A percentile compares a stretch with the other conserved stretches of the same genome.
Conservation (phyloP, 2,888 invertebrate genomes). For the Rhopalosiphum nymphaeae region DNA sequence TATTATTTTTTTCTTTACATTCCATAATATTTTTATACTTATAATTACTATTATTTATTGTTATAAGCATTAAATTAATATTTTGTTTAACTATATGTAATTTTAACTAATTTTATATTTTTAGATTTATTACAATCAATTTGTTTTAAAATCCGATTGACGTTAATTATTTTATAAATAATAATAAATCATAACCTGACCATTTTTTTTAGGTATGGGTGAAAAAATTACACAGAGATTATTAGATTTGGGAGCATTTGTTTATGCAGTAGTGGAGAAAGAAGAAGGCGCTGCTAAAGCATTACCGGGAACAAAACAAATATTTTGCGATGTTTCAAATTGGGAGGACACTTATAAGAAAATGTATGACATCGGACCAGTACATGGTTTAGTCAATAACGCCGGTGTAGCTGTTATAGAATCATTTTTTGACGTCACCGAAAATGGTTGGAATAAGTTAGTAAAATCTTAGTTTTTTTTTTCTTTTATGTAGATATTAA, state of each 20-base stretch:
- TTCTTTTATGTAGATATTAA: neutral
- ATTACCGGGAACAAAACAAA: slow-evolving; percentile 76
- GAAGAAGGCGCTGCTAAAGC: slow-evolving; percentile 76
- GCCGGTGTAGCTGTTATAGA: slow-evolving; percentile 82
- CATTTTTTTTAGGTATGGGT: slow-evolving; percentile 26
- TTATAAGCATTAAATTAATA: neutral
- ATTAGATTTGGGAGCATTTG: neutral
- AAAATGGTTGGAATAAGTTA: slow-evolving; percentile 80
- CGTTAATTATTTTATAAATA: neutral
- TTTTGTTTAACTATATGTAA: neutral
- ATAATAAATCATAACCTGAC: neutral
- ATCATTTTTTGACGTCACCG: slow-evolving; percentile 78
- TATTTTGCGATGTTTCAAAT: slow-evolving; percentile 81
- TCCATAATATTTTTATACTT: too few species aligned
- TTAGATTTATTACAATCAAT: neutral
- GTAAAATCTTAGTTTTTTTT: slow-evolving; percentile 71
- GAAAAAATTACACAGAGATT: slow-evolving; percentile 18
- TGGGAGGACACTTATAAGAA: slow-evolving; percentile 80
- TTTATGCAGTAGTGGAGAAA: slow-evolving; percentile 68
- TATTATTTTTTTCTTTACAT: neutral
- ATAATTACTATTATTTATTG: neutral
- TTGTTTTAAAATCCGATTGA: neutral
- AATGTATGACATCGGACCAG: slow-evolving; percentile 74
- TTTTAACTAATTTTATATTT: neutral
- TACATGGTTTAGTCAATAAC: slow-evolving; percentile 91